Evolutionary conservation across 2,797 vertebrate species (phyloP).

Genomic region (Aldrovandia affinis): DNA sequence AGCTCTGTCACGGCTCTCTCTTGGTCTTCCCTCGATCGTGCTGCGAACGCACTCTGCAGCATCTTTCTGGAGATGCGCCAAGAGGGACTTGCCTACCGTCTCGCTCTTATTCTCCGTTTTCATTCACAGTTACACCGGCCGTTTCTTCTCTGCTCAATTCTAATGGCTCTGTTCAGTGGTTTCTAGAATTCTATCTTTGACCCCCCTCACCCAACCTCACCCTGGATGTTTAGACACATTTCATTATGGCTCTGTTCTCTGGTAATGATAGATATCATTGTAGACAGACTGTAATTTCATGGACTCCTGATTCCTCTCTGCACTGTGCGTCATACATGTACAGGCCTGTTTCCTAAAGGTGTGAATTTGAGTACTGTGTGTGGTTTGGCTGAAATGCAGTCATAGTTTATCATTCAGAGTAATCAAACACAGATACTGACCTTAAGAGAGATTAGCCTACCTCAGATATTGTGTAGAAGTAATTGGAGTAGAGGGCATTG

Average conservation of each 20-base stretch:
- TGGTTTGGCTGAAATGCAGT: not conserved
- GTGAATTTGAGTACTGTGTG: not conserved
- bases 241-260: not conserved
- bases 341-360: not conserved
- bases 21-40: not conserved
- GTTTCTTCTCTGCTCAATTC: not conserved
- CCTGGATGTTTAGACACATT: not conserved
- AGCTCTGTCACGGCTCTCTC: not conserved
- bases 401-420: not conserved
- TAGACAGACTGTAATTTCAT: not conserved
- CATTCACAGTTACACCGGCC: not conserved
- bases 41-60: not conserved
- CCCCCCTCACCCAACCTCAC: not conserved
- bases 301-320: not conserved
- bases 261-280: not conserved
- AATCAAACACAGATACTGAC: not conserved
- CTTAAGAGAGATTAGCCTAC: not conserved
- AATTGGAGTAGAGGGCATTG: not conserved
- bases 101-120: not conserved
- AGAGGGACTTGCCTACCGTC: not conserved
- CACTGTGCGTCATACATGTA: not conserved
- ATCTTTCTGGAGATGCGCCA: not conserved
- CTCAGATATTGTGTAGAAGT: not conserved
- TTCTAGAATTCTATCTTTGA: not conserved
- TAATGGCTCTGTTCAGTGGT: not conserved